These are phyloP conservation scores for Sebastes aleutianus DNA, from an alignment of 2,797 vertebrate species.

Conservation along the genomic window DNA sequence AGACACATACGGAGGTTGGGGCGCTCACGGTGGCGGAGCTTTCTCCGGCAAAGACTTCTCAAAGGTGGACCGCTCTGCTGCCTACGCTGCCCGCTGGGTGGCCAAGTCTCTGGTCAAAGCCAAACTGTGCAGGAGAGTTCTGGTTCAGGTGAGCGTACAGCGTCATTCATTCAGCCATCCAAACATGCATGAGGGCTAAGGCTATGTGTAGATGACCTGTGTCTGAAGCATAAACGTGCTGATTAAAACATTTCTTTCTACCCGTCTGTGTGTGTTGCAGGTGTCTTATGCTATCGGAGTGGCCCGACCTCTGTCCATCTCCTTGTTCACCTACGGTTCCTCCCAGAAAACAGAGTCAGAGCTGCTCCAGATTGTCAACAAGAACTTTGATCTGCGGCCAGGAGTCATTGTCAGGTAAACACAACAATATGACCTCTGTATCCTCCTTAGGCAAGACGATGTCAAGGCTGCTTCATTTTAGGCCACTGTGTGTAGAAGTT, in stretches of 20 bases:
- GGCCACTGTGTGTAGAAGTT: background rate
- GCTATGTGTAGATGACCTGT: background rate
- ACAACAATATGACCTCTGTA: background rate
- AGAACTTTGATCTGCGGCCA: slow-evolving; percentile 96
- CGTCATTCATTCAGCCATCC: background rate
- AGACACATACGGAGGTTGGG: slow-evolving; percentile 98
- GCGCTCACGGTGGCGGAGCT: slow-evolving; percentile 95
- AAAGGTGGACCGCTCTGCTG: slow-evolving; percentile 97
- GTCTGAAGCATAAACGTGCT: background rate
- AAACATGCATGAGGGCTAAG: background rate
- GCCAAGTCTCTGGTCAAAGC: slow-evolving; percentile 96
- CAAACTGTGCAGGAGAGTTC: slow-evolving; percentile 91
- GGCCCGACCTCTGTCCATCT: slow-evolving; percentile 91
- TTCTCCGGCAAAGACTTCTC: slow-evolving; percentile 99
- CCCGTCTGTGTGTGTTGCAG: slow-evolving; percentile 66
- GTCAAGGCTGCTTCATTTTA: background rate
- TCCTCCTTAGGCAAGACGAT: background rate
- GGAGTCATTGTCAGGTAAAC: slow-evolving; percentile 96
- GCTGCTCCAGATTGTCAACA: slow-evolving; percentile 91
- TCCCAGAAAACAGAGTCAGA: slow-evolving; percentile 90
- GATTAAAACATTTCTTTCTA: background rate
- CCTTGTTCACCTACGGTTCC: slow-evolving; percentile 94
- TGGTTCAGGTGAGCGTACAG: slow-evolving; percentile 88
- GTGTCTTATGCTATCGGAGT: slow-evolving; percentile 97
- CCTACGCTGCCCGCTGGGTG: slow-evolving; percentile 97